Evolutionary conservation across 2,888 invertebrate species (phyloP), one percentile per base, ranked within the genome.

Genomic region (Hirtodrosophila confusa): DNA sequence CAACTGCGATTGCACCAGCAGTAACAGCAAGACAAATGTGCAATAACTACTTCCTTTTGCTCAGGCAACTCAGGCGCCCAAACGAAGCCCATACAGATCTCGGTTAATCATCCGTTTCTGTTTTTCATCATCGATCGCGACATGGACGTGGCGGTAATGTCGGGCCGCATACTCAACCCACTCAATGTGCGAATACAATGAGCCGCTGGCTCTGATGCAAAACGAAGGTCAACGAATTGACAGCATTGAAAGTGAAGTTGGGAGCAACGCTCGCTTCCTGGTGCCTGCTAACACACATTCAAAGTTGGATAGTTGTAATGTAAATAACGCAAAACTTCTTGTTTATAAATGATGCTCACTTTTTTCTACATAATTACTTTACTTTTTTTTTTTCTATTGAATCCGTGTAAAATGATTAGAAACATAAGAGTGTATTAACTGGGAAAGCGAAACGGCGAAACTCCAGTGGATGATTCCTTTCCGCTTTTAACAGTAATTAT

Each of bases 111-210:
- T 91, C 97, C 97, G 50, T 97, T 97, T 91, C 92, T 96, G 57
- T 97, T 96, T 92, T 97, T 97, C 91, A 96, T 97, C 75, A 94
- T 97, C 92, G 97, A 97, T 90, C 93, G 95, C 49, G 95, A 94
- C 89, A 94, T 96, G 49, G 95, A 96, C 89, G 95, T 96, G 9
- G 93, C 96, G 40, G 93, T 96, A 47, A 96, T 97, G 93, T 94
- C 96, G 29, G 97, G 97, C 67, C 95, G 96, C 89, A 94, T 97
- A 90, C 94, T 95, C 51, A 96, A 97, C 92, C 97, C 97, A 11
- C 93, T 96, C 50, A 96, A 96, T 92, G 94, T 95, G 64, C 94
- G 96, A 91, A 95, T 96, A 92, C 94, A 95, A 92, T 95, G 93
- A 93, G 48, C 40, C 29, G 24, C 40, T 44, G 39, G 43, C 55